Evolutionary conservation across 1,140 invertebrate species (phyloP), one percentile per base, ranked within the genome.

Genomic region (Goniozus legneri): DNA sequence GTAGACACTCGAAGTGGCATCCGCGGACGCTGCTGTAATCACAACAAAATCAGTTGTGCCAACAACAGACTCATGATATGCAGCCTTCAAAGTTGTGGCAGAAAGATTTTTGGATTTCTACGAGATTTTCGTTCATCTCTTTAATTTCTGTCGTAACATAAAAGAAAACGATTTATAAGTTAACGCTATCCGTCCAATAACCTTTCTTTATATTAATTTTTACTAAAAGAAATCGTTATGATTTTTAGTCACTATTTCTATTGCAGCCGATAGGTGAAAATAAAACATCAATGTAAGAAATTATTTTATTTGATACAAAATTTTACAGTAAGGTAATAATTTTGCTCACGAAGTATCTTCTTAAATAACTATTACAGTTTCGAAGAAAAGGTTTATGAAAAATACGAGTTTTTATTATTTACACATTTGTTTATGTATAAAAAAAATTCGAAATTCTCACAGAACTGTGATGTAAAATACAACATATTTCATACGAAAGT

Each of bases 31-130:
- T 71, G 70, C 73, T 76, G 73, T 73, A 76, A 76, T 75, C 69
- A 75, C 74, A 75, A 76, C 73, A 76, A 74, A 76, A 76, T 76
- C 60, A 76, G 74, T 69, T 76, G 74, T 76, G 71, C 74, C 70
- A 70, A 76, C 67, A 70, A 74, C 69, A 67, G 58, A 67, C 52
- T 67, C 62, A 66, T 56, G 52, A 46, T 62, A 65, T 15, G 51
- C 12, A 58, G 46, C 24, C 31, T 24, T 58, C 42, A 31, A 56
- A 53, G n/a, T 40, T 43, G 31, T 51, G 44, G 13, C 36, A 15
- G 14, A 47, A 44, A 54, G 43, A 40, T 57, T 49, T 18, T 34
- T 57, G 45, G 37, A 54, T 49, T 33, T 10, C 42, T 47, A 42
- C 33, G 43, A 22, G 8, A 37, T 18, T 48, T 49, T 39, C 18